Evolutionary conservation across 2,113 vertebrate genomes (phyloP).

Genomic region (Diphyllodes magnificus): DNA sequence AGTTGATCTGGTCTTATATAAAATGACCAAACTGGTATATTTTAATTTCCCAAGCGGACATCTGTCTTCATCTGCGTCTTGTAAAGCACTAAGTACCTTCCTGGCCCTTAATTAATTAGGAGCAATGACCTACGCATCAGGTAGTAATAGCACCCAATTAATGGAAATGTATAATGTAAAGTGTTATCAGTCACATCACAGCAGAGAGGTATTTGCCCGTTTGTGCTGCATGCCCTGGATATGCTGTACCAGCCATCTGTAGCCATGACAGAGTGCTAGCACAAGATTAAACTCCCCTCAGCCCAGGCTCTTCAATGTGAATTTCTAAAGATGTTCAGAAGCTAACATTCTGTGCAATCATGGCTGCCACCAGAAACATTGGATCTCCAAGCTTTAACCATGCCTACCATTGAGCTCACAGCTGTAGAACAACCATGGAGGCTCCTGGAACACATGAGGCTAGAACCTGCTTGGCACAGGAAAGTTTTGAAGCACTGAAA

Average conservation of each 20-base stretch:
- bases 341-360: background rate
- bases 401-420: background rate
- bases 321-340: background rate
- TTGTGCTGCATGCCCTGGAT: background rate
- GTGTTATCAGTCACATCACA: background rate
- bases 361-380: background rate
- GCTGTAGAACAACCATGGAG: background rate
- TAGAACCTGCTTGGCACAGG: background rate
- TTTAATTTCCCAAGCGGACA: slow-evolving; percentile 20
- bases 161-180: background rate
- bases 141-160: slow-evolving; percentile 11
- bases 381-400: background rate
- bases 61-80: background rate
- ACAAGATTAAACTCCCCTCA: background rate
- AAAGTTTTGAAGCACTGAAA: background rate
- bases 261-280: background rate
- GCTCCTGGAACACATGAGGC: background rate
- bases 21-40: background rate
- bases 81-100: background rate
- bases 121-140: background rate
- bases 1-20: background rate
- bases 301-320: background rate
- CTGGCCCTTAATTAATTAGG: slow-evolving; percentile 38
- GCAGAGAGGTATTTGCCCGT: background rate
- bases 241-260: background rate